Percentiles rank a stretch among this genome's conserved stretches.
These are phyloP conservation scores for Sapajus apella DNA, from an alignment of 2,113 vertebrate genomes.

Conservation along the genomic window DNA sequence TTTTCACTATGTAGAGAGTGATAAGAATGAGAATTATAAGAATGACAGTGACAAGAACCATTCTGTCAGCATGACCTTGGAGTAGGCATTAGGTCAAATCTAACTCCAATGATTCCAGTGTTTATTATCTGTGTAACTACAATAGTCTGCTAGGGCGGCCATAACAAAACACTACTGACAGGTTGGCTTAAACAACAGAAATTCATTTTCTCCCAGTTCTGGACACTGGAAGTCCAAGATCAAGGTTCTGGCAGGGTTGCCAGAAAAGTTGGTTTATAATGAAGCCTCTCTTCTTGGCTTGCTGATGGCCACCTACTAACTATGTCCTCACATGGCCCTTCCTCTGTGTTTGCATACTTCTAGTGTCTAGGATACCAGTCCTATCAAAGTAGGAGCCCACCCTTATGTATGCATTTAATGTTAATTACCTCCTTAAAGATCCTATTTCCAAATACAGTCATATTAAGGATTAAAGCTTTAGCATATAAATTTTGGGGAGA, in stretches of 20 bases:
- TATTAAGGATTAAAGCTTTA: background rate
- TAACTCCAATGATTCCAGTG: background rate
- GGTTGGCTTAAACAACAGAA: background rate
- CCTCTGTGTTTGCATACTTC: background rate
- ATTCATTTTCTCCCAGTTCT: background rate
- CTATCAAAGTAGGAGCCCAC: background rate
- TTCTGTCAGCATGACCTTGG: background rate
- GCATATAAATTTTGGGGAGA: background rate
- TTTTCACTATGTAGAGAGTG: background rate
- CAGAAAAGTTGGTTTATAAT: background rate
- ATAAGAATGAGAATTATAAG: too few species aligned
- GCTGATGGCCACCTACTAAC: background rate
- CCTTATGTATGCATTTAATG: background rate
- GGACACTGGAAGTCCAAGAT: background rate
- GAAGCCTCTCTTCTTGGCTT: background rate
- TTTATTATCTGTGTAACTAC: background rate
- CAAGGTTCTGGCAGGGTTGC: background rate
- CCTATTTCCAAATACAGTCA: background rate
- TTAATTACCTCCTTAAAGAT: background rate
- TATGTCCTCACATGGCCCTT: background rate
- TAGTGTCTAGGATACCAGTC: background rate
- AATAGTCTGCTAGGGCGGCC: background rate
- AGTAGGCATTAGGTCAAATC: background rate
- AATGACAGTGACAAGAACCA: background rate
- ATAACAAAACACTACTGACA: background rate